Conservation (phyloP, 2,797 vertebrate genomes). For the Botia almorhae region DNA sequence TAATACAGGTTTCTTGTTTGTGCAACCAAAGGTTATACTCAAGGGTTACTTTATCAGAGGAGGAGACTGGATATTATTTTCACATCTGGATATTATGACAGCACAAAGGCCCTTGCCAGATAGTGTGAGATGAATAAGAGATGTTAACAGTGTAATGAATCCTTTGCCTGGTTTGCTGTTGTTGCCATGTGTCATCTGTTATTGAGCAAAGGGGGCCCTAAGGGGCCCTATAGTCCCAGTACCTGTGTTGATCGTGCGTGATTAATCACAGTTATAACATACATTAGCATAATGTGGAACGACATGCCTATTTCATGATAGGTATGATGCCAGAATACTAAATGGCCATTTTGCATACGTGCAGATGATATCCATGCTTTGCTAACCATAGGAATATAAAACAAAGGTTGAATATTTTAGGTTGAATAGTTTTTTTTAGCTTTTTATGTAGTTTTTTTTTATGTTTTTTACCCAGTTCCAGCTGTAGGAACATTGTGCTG, state of each 20-base stretch:
- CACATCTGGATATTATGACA: background rate
- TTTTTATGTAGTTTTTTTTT: background rate
- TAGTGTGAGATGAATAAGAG: constrained; percentile 39
- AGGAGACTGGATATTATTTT: constrained; percentile 34
- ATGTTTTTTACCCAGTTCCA: background rate
- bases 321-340: constrained; percentile 16
- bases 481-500: background rate
- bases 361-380: background rate
- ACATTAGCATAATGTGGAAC: constrained; percentile 42
- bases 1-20: background rate
- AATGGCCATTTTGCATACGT: background rate
- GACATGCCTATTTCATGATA: constrained; percentile 11
- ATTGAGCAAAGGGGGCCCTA: constrained; percentile 49
- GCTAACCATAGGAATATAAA: background rate
- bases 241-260: constrained; percentile 47
- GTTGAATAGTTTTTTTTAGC: too few relatives aligned
- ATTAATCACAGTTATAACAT: constrained; percentile 35
- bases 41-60: constrained; percentile 12
- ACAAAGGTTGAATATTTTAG: background rate
- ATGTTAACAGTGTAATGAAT: constrained; percentile 44
- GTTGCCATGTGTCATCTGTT: constrained; percentile 49
- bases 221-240: constrained; percentile 36
- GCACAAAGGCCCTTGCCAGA: background rate
- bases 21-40: constrained; percentile 41
- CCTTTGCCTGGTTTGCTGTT: constrained; percentile 35